These are phyloP conservation scores for Rhincodon typus DNA, from an alignment of 2,797 vertebrate species.

Conservation along the genomic window DNA sequence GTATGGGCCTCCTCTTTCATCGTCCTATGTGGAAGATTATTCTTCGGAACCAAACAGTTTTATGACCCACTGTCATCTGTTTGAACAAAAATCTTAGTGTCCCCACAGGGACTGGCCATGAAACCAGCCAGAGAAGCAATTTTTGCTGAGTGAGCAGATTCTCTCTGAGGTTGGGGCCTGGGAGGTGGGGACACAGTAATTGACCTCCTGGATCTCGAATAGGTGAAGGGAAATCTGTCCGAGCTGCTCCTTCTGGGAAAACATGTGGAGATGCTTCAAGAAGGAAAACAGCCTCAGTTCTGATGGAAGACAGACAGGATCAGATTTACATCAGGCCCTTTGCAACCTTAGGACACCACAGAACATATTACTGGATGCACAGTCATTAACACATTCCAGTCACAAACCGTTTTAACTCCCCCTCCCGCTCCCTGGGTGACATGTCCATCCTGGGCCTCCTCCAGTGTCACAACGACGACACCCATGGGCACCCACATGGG, in stretches of 20 bases:
- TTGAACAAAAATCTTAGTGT: not conserved
- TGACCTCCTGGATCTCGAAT: not conserved
- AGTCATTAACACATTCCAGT: no score
- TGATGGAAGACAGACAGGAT: not conserved
- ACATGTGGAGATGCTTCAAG: not conserved
- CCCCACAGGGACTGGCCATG: not conserved
- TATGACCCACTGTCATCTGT: not conserved
- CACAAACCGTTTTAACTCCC: no score
- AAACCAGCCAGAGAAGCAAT: not conserved
- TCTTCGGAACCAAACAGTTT: not conserved
- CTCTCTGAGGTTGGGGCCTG: not conserved
- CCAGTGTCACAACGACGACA: no score
- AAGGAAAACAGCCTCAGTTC: not conserved
- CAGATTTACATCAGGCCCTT: not conserved
- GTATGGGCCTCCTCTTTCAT: not conserved
- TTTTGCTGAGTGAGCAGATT: not conserved
- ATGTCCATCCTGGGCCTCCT: no score
- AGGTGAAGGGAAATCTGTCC: not conserved
- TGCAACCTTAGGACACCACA: not conserved
- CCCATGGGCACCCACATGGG: no score
- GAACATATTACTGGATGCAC: not conserved
- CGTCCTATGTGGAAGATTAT: not conserved
- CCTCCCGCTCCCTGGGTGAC: no score
- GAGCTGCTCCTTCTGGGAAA: not conserved
- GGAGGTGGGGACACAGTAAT: not conserved